These are phyloP conservation scores for Xenus cinereus DNA, from an alignment of 2,113 vertebrate species.

Conservation along the genomic window DNA sequence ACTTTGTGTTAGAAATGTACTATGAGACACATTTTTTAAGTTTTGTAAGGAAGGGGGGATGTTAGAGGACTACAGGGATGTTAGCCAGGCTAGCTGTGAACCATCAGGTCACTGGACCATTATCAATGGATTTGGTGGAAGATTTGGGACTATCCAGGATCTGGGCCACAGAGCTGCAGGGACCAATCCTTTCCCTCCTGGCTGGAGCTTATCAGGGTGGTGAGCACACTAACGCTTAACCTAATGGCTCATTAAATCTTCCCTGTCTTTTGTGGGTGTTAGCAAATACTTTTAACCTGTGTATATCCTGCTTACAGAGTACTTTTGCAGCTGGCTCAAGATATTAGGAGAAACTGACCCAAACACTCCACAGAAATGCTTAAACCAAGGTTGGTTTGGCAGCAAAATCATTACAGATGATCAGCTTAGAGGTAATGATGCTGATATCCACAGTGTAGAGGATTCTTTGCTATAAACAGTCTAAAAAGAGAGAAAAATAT, in stretches of 20 bases:
- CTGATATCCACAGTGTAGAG: neutral
- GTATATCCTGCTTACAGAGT: neutral
- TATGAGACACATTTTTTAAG: neutral
- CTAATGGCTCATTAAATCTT: neutral
- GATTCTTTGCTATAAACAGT: neutral
- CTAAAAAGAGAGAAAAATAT: neutral
- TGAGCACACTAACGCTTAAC: neutral
- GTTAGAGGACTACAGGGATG: neutral
- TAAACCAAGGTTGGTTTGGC: neutral
- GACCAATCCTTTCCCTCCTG: neutral
- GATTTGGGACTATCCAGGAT: neutral
- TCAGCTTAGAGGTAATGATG: neutral
- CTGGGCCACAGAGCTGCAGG: neutral
- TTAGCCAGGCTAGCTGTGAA: neutral
- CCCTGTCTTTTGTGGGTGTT: neutral
- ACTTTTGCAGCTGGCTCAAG: neutral
- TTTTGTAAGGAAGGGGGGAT: neutral
- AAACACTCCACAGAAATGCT: neutral
- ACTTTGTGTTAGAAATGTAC: neutral
- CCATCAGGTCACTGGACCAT: neutral
- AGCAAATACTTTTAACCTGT: neutral
- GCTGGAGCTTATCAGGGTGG: neutral
- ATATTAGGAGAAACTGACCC: neutral
- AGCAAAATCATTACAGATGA: neutral
- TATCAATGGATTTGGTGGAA: neutral